Evolutionary conservation across 2,888 invertebrate species (phyloP), one percentile per base, ranked within the genome.

Genomic region (Ormyrus pomaceus): DNA sequence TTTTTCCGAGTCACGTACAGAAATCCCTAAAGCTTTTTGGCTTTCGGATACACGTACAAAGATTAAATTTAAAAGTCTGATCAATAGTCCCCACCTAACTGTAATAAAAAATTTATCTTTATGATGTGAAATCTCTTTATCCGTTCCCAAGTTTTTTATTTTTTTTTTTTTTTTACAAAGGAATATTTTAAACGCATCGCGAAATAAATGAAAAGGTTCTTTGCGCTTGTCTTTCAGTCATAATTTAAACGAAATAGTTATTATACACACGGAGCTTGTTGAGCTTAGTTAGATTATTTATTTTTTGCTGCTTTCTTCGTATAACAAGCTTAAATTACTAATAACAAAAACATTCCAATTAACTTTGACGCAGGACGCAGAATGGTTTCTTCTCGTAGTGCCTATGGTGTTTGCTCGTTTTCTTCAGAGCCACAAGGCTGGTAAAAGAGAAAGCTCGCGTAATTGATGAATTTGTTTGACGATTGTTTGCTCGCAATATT

Each of bases 41-140:
- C 68, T 61, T 65, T 69, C 53, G 46, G 11, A 69, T 69, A 61
- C 68, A 69, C 68, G 61, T 76, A 69, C 53, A 55, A 55, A 76
- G 61, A 76, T 69, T 76, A 76, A 76, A 76, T 76, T 76, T 69
- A 53, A 76, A 76, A 76, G 68, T 76, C 76, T 65, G 68, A 76
- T 76, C 76, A 69, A 76, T 19, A 62, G 61, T 8, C 9, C 9
- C 10, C 62, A 56, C 64, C 9, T 61, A 34, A 34, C 5, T 13
- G 50, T 50, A 34, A 71, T 53, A 51, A 62, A 53, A 61, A 61
- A 34, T 34, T 34, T 34, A 34, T 34, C 34, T 34, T 34, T 34
- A 34, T 34, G 34, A 34, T 34, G 34, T 34, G 34, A 34, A 34
- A 34, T 34, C 34, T 34, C 4, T 34, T 34, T 34, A 34, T 34